Percentiles rank a stretch among this genome's conserved stretches.
Evolutionary conservation across 2,113 vertebrate genomes (phyloP).

Genomic region (Tachysurus vachellii): DNA sequence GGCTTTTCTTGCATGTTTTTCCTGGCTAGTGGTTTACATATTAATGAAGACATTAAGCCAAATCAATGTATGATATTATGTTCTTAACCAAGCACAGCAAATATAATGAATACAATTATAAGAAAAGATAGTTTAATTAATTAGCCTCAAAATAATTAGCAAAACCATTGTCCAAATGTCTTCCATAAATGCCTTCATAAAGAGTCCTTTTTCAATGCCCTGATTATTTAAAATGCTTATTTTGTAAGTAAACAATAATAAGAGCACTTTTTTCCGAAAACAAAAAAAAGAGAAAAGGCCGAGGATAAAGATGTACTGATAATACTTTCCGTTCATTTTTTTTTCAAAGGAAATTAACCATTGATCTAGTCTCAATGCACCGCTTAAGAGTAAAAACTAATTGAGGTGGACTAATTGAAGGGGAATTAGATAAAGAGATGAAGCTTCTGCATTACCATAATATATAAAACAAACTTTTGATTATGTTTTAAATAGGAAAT

Average conservation of each 20-base stretch:
- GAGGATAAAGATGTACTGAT: slow-evolving; percentile 18
- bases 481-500: neutral
- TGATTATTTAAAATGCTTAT: slow-evolving; percentile 16
- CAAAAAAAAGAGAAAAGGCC: neutral
- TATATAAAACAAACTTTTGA: neutral
- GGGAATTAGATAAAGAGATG: slow-evolving; percentile 29
- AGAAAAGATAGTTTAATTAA: slow-evolving; percentile 28
- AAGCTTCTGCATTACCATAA: neutral
- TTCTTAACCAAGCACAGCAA: slow-evolving; percentile 34
- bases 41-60: slow-evolving; percentile 18
- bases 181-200: neutral
- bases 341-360: slow-evolving; percentile 23
- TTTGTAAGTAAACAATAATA: slow-evolving; percentile 4
- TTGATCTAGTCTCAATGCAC: slow-evolving; percentile 14
- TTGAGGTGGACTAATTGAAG: slow-evolving; percentile 20
- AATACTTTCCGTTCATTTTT: slow-evolving; percentile 22
- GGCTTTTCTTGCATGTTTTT: slow-evolving; percentile 23
- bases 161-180: slow-evolving; percentile 9
- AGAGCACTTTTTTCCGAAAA: neutral
- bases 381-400: slow-evolving; percentile 14
- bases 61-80: slow-evolving; percentile 36
- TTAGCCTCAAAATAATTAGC: slow-evolving; percentile 27
- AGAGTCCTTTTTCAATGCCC: slow-evolving; percentile 9
- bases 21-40: slow-evolving; percentile 13
- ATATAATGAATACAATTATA: slow-evolving; percentile 51